These are phyloP conservation scores for Tetranychus cinnabarinus DNA, from an alignment of 1,140 invertebrate species.

Conservation along the genomic window DNA sequence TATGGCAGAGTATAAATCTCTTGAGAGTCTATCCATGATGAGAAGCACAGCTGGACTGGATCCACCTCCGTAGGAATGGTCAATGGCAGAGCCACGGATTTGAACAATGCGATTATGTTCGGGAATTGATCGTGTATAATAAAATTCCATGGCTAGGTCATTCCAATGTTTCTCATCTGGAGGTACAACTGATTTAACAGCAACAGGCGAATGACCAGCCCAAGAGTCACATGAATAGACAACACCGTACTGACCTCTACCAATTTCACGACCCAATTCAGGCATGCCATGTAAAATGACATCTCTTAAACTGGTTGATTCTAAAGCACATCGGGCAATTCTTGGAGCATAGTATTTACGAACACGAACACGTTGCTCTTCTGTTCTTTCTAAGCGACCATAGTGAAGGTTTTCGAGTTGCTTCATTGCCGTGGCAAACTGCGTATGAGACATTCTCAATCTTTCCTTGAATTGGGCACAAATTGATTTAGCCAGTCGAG, in stretches of 20 bases:
- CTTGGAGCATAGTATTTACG: conserved; percentile 54
- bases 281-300: conserved; percentile 48
- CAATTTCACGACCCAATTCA: conserved; percentile 50
- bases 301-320: conserved; percentile 60
- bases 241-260: conserved; percentile 74
- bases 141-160: conserved; percentile 75
- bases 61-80: conserved; percentile 42
- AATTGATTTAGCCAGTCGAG: conserved; percentile 44
- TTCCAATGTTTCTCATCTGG: conserved; percentile 76
- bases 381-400: conserved; percentile 49
- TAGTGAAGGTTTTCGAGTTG: conserved; percentile 37
- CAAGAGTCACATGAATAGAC: conserved; percentile 60
- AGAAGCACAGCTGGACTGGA: conserved; percentile 47
- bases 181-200: conserved; percentile 72
- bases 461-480: conserved; percentile 37
- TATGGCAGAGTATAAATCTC: conserved; percentile 59
- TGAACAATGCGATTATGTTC: conserved; percentile 57
- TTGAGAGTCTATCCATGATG: conserved; percentile 39
- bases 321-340: conserved; percentile 54
- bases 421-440: conserved; percentile 38
- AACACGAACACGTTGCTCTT: conserved; percentile 41
- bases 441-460: conserved; percentile 37
- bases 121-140: conserved; percentile 56
- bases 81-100: conserved; percentile 55
- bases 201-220: conserved; percentile 42